phyloP scores from a whole-genome alignment of 1,140 invertebrate genomes.

The Helicoverpa armigera region DNA sequence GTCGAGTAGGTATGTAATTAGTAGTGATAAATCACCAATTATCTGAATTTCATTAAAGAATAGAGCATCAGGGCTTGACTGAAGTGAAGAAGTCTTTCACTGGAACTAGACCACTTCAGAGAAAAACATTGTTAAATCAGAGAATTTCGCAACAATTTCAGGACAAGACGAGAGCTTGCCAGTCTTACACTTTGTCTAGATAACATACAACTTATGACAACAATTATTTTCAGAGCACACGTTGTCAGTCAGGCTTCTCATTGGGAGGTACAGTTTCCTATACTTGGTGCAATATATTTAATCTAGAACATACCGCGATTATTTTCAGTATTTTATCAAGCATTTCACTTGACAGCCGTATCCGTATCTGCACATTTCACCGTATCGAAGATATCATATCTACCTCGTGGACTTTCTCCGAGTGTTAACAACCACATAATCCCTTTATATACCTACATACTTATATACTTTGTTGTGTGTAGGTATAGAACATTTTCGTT shows the following conservation, averaged over 20 bases:
- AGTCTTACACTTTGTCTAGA: no score
- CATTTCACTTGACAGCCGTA: neutral
- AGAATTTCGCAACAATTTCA: constrained; percentile 10
- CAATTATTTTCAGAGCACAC: no score
- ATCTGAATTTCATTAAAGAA: neutral
- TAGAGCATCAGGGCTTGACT: no score
- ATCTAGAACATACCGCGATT: neutral
- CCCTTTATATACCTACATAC: neutral
- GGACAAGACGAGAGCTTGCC: no score
- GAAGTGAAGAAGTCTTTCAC: no score
- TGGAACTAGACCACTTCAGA: neutral
- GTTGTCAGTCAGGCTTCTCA: no score
- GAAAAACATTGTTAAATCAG: constrained; percentile 4
- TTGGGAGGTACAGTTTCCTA: no score
- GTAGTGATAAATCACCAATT: neutral
- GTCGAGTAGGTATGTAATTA: no score
- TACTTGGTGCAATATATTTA: no score
- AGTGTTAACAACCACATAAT: constrained; percentile 24
- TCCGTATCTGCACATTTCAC: neutral
- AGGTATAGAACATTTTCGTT: neutral
- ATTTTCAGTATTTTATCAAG: neutral
- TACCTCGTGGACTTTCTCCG: neutral
- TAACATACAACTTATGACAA: no score
- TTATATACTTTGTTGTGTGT: neutral
- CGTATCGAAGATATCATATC: constrained; percentile 4